These are phyloP conservation scores for Protomyctophum bolini DNA, from an alignment of 2,113 vertebrate genomes.

Conservation along the genomic window DNA sequence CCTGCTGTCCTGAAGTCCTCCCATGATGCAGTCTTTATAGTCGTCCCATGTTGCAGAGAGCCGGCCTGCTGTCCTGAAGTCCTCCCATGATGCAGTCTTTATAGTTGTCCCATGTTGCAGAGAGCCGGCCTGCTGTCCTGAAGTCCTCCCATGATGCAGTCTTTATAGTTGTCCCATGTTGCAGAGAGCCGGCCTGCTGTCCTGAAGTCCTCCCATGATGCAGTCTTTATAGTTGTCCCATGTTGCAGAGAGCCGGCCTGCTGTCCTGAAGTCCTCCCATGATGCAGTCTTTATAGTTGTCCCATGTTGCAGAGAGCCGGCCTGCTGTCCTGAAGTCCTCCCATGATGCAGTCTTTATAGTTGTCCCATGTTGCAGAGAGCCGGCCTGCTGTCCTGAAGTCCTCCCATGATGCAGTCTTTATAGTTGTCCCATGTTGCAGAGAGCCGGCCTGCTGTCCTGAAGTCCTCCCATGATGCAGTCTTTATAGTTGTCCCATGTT, in stretches of 20 bases:
- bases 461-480: constrained; percentile 17
- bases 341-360: constrained; percentile 1
- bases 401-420: constrained; percentile 5
- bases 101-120: background rate
- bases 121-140: constrained; percentile 27
- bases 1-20: constrained; percentile 22
- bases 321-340: constrained; percentile 22
- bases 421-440: background rate
- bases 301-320: too few species aligned
- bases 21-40: constrained; percentile 1
- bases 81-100: constrained; percentile 5
- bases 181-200: constrained; percentile 29
- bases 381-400: constrained; percentile 21
- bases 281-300: constrained; percentile 2
- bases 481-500: constrained; percentile 2
- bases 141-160: constrained; percentile 17
- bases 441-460: constrained; percentile 27
- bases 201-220: constrained; percentile 17
- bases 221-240: constrained; percentile 1
- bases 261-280: constrained; percentile 17
- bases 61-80: constrained; percentile 21
- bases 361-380: constrained; percentile 23
- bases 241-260: constrained; percentile 37
- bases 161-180: constrained; percentile 2
- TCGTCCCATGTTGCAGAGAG: constrained; percentile 21